Base-by-base conservation (phyloP, 2,113 vertebrate species). In the Meles meles region DNA sequence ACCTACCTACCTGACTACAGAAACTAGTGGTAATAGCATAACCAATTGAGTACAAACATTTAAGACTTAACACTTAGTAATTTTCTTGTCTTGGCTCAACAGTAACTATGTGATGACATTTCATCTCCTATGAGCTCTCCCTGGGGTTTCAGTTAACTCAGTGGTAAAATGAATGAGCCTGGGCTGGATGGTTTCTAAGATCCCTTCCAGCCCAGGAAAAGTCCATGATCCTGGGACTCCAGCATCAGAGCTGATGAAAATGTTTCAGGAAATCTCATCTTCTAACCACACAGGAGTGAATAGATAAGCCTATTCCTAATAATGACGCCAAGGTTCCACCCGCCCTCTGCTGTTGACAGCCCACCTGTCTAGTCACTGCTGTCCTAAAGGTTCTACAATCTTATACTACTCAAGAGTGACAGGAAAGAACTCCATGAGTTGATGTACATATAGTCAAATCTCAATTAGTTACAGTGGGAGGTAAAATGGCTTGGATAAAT, bases 51-150 rank as follows among this genome's bases (percentile, higher is more conserved):
- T 17, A 52, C 23, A 63, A 52, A 84, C 63, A 71, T 87, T 57
- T 14, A 84, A 57, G 17, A 69, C 74, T 61, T 27, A 61, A 12
- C 17, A 49, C 42, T 65, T 63, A 31, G 29, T 82, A 17, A 72
- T 89, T 80, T 93, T 93, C 69, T 90, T 93, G 69, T 80, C 63
- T 90, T 88, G 80, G 20, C 59, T 90, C 61, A 80, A 61, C 18
- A 44, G 61, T 74, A 52, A 87, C 76, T 63, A 20, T 23, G 61
- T 81, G 96, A 71, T 31, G 96, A 63, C 49, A 39, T 69, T 84
- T 88, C 82, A 67, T 96, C 74, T 96, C n/a, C n/a, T n/a, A n/a
- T n/a, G n/a, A n/a, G n/a, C n/a, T n/a, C n/a, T n/a, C 63, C 55
- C 49, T 44, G 18, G 69, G 47, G 42, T 31, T 95, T 95, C n/a